Evolutionary conservation across 2,113 vertebrate species (phyloP).

Genomic region (Sisor rabdophorus): DNA sequence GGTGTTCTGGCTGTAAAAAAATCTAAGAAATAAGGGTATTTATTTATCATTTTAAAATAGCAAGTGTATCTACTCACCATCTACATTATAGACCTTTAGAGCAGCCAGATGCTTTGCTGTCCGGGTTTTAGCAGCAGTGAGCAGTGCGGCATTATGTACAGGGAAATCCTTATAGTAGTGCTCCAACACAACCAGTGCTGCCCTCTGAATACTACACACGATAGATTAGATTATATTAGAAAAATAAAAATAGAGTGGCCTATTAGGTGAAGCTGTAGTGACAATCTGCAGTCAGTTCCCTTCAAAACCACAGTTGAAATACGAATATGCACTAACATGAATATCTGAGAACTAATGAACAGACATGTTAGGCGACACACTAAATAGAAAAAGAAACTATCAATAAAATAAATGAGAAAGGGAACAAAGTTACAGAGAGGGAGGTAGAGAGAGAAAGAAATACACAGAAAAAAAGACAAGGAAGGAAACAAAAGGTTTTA

Average conservation of each 20-base stretch:
- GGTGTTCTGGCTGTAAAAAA: background rate
- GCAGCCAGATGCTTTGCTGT: slow-evolving; percentile 87
- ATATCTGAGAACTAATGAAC: background rate
- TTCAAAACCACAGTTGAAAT: background rate
- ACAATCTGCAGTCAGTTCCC: background rate
- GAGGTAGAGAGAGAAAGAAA: background rate
- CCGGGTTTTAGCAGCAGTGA: slow-evolving; percentile 83
- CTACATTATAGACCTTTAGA: slow-evolving; percentile 90
- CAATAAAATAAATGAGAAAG: background rate
- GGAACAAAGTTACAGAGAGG: background rate
- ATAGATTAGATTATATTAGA: background rate
- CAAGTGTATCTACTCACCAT: slow-evolving; percentile 72
- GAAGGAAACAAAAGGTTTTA: slow-evolving; percentile 3
- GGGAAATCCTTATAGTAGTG: slow-evolving; percentile 94
- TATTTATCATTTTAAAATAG: background rate
- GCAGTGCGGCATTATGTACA: slow-evolving; percentile 83
- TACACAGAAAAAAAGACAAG: slow-evolving; percentile 12
- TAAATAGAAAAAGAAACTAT: background rate
- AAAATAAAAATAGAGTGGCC: background rate
- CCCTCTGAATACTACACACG: slow-evolving; percentile 81
- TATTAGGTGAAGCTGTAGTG: background rate
- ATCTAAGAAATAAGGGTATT: too few species aligned
- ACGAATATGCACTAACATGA: background rate
- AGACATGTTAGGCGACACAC: background rate
- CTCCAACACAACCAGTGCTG: slow-evolving; percentile 88